Evolutionary conservation across 2,888 invertebrate genomes (phyloP), one percentile per base, ranked within the genome.

Genomic region (Xiphydria camelus): DNA sequence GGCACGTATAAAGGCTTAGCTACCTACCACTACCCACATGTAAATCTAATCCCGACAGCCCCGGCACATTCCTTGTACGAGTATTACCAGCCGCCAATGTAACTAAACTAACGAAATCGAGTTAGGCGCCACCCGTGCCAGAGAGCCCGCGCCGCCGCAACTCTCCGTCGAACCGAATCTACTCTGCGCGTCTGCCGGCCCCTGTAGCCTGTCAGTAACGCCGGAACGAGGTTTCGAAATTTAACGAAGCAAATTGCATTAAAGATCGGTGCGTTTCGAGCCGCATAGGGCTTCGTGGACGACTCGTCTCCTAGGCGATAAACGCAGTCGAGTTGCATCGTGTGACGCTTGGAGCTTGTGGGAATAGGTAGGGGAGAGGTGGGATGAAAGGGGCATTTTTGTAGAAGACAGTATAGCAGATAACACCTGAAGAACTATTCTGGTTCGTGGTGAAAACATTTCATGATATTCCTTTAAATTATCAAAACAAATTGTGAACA

Each of bases 31-130:
- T 59, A 55, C 62, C 68, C 68, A 67, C 71, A 75, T 74, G 75
- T 70, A 74, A 75, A 75, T 74, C 71, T 71, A 75, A 75, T 75
- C 75, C 74, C 64, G 53, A 59, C 66, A 61, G 55, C 68, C 68
- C 65, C 61, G 51, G 50, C 65, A 59, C 64, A 61, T 20, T 34
- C 61, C 66, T 53, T 55, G 64, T 53, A 64, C 66, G 66, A 64
- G n/a, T n/a, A 64, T 69, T 66, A 68, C 65, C 64, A 62, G 67
- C 68, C 67, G 61, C 64, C 66, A 57, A 68, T 70, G 70, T 73
- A 74, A 75, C 75, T 71, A 75, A 75, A 75, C 74, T 74, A 75
- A 75, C 72, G 61, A 66, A 75, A 75, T 75, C 56, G 72, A 74
- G 73, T 75, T 75, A 75, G 66, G 60, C 51, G 45, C 51, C 53